phyloP scores from a whole-genome alignment of 2,113 vertebrate genomes.

The Amia ocellicauda region DNA sequence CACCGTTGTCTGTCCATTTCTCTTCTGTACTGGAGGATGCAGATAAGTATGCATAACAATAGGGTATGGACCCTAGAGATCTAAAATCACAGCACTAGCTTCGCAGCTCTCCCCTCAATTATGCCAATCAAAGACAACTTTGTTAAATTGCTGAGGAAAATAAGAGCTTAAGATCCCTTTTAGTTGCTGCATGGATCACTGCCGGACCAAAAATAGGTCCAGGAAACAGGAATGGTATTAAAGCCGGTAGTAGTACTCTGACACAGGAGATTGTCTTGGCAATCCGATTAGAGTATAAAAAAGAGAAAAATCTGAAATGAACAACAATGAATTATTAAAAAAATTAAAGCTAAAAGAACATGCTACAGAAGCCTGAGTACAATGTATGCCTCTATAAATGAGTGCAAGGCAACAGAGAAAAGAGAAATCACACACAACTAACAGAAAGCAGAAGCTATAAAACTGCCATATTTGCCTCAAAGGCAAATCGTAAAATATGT shows the following conservation, averaged over 20 bases:
- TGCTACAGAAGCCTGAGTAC: not conserved
- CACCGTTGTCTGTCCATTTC: not conserved
- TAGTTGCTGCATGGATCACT: not conserved
- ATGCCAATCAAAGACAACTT: not conserved
- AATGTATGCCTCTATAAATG: not conserved
- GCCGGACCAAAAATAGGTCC: not conserved
- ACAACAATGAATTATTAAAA: not conserved
- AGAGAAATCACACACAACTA: too few species aligned
- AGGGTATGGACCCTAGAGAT: not conserved
- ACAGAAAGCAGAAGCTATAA: too few species aligned
- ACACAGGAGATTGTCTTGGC: not conserved
- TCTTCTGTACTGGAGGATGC: not conserved
- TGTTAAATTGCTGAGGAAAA: constrained; percentile 1
- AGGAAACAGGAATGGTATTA: not conserved
- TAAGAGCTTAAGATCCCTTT: not conserved
- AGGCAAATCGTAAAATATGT: too few species aligned
- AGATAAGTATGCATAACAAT: too few species aligned
- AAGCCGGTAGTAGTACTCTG: not conserved
- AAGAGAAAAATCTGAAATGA: not conserved
- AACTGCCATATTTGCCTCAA: too few species aligned
- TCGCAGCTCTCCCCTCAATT: not conserved
- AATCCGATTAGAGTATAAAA: not conserved
- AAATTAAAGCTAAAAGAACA: not conserved
- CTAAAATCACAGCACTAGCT: not conserved
- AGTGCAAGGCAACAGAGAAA: not conserved